Conservation (phyloP, 2,113 vertebrate species). For the Lanius collurio region DNA sequence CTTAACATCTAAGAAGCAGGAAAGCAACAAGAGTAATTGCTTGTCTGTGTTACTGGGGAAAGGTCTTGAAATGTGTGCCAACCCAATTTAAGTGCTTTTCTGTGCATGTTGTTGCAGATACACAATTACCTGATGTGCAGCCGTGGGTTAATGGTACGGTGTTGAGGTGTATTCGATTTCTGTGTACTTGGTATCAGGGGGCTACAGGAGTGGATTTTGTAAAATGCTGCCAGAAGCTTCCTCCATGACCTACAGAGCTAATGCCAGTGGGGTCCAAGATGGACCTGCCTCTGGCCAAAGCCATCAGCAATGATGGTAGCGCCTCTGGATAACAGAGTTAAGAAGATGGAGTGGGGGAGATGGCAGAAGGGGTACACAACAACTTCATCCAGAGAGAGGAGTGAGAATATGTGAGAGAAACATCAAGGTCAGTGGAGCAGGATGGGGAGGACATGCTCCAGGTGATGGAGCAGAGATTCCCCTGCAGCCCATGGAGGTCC, state of each 20-base stretch:
- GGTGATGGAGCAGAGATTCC: background rate
- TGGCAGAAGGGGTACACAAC: background rate
- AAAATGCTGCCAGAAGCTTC: background rate
- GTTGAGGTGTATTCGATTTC: background rate
- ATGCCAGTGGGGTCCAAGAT: background rate
- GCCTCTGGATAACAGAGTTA: background rate
- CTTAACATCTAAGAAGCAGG: background rate
- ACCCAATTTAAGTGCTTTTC: background rate
- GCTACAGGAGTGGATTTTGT: background rate
- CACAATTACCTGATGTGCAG: background rate
- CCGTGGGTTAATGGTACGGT: background rate
- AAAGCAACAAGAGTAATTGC: background rate
- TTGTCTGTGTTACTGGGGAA: background rate
- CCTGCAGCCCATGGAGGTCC: background rate
- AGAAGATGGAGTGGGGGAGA: background rate
- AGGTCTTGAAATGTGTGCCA: background rate
- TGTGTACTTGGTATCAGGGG: background rate
- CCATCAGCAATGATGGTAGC: background rate
- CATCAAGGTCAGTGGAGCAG: background rate
- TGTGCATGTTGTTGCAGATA: background rate
- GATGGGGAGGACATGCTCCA: background rate
- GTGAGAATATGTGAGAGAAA: background rate
- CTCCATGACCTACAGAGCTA: background rate
- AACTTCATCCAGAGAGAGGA: background rate
- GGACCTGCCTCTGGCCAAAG: background rate